These are phyloP conservation scores for Nebria brevicollis DNA, from an alignment of 2,888 invertebrate genomes.

Conservation along the genomic window DNA sequence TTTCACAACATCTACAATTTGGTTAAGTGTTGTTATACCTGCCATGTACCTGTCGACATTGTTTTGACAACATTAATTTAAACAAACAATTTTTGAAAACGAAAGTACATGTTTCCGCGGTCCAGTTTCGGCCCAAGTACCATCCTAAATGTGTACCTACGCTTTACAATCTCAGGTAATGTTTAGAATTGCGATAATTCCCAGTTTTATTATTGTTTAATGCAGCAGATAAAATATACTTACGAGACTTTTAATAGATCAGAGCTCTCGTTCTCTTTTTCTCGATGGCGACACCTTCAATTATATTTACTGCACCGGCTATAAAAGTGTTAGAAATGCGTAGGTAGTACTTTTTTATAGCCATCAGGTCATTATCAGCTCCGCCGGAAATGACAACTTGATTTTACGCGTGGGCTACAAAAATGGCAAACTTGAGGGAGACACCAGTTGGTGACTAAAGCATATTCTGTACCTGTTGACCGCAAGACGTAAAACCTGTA, in stretches of 20 bases:
- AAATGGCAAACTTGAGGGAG: slow-evolving; percentile 7
- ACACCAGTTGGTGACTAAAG: background rate
- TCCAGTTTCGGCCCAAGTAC: too few relatives aligned
- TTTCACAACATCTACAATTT: background rate
- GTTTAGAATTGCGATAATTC: too few relatives aligned
- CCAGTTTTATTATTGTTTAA: too few relatives aligned
- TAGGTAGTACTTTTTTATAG: slow-evolving; percentile 4
- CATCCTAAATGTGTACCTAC: too few relatives aligned
- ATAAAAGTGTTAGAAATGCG: background rate
- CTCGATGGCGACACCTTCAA: background rate
- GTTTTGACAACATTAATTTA: background rate
- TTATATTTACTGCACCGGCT: background rate
- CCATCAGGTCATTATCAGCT: slow-evolving; percentile 14
- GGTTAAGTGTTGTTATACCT: background rate
- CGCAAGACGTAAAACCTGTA: slow-evolving; percentile 2
- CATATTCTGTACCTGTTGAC: slow-evolving; percentile 10
- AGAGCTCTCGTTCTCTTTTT: background rate
- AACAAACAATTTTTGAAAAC: background rate
- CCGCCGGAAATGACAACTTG: slow-evolving; percentile 15
- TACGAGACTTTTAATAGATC: background rate
- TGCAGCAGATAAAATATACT: too few relatives aligned
- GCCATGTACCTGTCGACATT: background rate
- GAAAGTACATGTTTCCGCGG: background rate
- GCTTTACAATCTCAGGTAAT: too few relatives aligned
- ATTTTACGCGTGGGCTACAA: slow-evolving; percentile 9